Evolutionary conservation across 2,113 vertebrate genomes (phyloP).

Genomic region (Ochotona curzoniae): DNA sequence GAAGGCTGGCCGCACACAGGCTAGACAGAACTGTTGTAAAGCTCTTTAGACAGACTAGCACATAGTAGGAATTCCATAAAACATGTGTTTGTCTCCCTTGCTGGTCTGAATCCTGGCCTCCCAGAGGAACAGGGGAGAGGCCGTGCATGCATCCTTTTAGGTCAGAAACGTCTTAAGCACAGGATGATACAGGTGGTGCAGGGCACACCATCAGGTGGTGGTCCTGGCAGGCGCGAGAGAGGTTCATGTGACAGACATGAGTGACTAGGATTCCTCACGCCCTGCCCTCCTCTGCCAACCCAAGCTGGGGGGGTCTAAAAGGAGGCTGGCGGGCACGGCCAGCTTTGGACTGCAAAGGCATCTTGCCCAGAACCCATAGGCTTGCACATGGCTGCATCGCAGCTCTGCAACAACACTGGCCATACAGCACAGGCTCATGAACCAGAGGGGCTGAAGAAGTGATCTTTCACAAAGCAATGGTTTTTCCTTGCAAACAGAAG

Average conservation of each 20-base stretch:
- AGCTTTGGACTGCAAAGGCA: not conserved
- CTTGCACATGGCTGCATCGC: not conserved
- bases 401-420: not conserved
- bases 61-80: not conserved
- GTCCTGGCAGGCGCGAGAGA: too few relatives aligned
- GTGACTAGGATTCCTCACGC: not conserved
- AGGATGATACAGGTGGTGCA: not conserved
- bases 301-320: not conserved
- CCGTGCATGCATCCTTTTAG: not conserved
- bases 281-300: not conserved
- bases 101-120: not conserved
- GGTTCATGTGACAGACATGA: not conserved
- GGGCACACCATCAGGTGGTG: not conserved
- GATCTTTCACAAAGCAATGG: not conserved
- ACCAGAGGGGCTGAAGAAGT: not conserved
- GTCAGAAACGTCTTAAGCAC: slow-evolving; percentile 1
- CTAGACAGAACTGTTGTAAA: not conserved
- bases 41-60: not conserved
- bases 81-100: not conserved
- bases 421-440: slow-evolving; percentile 22
- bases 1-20: not conserved
- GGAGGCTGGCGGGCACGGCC: not conserved
- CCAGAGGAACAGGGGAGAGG: not conserved
- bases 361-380: not conserved
- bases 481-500: slow-evolving; percentile 46